These are phyloP conservation scores for Upupa epops DNA, from an alignment of 2,113 vertebrate species.

Conservation along the genomic window DNA sequence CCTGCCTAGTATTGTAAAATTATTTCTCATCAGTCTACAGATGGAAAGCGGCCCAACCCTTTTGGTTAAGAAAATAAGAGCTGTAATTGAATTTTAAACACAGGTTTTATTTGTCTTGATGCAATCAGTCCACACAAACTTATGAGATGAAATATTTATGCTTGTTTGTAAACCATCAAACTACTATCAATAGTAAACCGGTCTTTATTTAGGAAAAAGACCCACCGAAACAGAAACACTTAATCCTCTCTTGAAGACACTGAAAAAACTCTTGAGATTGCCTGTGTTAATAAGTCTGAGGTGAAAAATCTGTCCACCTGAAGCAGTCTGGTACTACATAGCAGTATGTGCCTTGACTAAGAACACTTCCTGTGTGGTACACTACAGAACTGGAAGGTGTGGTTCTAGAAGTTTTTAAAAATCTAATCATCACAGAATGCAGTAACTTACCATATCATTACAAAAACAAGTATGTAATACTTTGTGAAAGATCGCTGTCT, in stretches of 20 bases:
- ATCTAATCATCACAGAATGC: background rate
- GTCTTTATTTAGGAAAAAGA: background rate
- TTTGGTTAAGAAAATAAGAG: accelerated
- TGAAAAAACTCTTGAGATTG: background rate
- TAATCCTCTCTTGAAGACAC: background rate
- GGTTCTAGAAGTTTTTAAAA: background rate
- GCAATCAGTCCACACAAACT: background rate
- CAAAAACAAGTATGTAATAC: background rate
- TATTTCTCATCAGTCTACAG: background rate
- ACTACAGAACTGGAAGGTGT: background rate
- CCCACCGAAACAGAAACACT: background rate
- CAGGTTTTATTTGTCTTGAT: background rate
- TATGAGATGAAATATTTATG: background rate
- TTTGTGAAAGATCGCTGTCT: background rate
- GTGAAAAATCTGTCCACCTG: background rate
- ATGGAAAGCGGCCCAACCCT: background rate
- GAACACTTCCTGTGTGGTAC: background rate
- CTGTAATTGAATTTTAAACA: background rate
- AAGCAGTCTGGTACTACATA: background rate
- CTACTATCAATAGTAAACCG: background rate
- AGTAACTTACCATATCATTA: background rate
- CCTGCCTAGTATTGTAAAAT: background rate
- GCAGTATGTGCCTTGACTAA: background rate
- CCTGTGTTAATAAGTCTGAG: background rate
- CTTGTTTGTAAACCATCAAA: background rate